phyloP scores from a whole-genome alignment of 2,888 invertebrate genomes.

The Orthonychiurus folsomi region DNA sequence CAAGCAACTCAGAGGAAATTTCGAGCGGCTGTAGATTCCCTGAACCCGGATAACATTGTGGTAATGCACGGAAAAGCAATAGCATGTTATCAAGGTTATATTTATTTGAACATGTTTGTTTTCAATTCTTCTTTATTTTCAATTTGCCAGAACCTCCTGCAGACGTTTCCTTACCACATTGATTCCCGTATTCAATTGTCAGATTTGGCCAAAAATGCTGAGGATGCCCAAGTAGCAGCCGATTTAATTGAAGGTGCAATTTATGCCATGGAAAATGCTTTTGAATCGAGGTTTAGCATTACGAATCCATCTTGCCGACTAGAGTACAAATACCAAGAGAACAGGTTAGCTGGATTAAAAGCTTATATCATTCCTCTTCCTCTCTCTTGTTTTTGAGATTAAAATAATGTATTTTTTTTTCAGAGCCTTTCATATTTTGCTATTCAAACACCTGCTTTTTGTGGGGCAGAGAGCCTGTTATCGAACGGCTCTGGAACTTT shows the following conservation, averaged over 20 bases:
- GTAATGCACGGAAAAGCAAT: conserved; percentile 45
- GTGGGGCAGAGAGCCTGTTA: conserved; percentile 71
- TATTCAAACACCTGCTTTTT: conserved; percentile 71
- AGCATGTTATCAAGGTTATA: too few species aligned
- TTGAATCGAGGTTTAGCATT: conserved; percentile 70
- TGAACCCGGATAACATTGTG: conserved; percentile 67
- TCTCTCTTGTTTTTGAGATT: conserved; percentile 11
- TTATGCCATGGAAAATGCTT: conserved; percentile 64
- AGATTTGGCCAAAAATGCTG: conserved; percentile 67
- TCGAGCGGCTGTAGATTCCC: conserved; percentile 65
- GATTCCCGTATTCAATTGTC: conserved; percentile 71
- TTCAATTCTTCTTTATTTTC: background rate
- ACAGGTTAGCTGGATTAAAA: conserved; percentile 58
- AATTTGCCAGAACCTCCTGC: conserved; percentile 54
- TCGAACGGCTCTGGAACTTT: conserved; percentile 76
- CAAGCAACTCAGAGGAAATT: conserved; percentile 65
- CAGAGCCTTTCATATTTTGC: conserved; percentile 65
- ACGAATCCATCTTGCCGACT: conserved; percentile 63
- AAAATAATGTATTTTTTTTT: conserved; percentile 38
- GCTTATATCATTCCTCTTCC: background rate
- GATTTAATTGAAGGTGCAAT: conserved; percentile 70
- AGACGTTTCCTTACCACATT: conserved; percentile 67
- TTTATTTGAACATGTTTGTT: conserved; percentile 8
- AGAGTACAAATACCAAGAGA: conserved; percentile 70
- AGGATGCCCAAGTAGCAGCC: conserved; percentile 68